Evolutionary conservation across 2,888 invertebrate genomes (phyloP).

Genomic region (Bombyx huttoni): DNA sequence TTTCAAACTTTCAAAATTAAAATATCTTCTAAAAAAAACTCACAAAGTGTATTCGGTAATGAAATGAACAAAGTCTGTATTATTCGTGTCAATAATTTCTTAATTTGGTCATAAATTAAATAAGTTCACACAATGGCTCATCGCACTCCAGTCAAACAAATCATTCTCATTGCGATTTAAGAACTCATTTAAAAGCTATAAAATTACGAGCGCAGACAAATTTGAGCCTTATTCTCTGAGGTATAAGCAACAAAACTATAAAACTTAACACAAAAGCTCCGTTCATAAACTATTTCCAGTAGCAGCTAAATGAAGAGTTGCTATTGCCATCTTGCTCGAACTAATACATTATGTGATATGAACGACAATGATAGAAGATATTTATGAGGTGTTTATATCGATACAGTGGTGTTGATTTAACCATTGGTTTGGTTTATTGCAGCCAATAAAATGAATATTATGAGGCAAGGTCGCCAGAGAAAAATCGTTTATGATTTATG

Average conservation of each 20-base stretch:
- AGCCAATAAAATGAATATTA: conserved; percentile 72
- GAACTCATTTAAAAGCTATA: conserved; percentile 69
- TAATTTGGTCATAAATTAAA: conserved; percentile 39
- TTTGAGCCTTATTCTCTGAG: conserved; percentile 12
- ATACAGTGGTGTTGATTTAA: conserved; percentile 68
- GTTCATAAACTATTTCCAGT: conserved; percentile 69
- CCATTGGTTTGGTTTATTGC: conserved; percentile 70
- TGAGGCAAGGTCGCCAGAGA: conserved; percentile 70
- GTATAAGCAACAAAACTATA: conserved; percentile 27
- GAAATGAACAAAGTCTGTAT: conserved; percentile 18
- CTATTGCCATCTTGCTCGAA: conserved; percentile 26
- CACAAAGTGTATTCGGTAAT: no score
- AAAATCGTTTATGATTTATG: conserved; percentile 61
- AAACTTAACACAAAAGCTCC: conserved; percentile 8
- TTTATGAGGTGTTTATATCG: conserved; percentile 68
- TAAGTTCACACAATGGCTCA: conserved; percentile 37
- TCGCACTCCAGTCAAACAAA: conserved; percentile 59
- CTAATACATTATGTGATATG: conserved; percentile 12
- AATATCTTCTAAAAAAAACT: no score
- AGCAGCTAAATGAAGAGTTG: conserved; percentile 53
- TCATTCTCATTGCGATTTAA: conserved; percentile 68
- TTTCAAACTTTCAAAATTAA: no score
- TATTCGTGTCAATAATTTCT: conserved; percentile 24
- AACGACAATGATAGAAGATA: conserved; percentile 34
- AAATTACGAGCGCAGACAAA: conserved; percentile 26